These are phyloP conservation scores for Dinoponera quadriceps DNA, from an alignment of 1,140 invertebrate species.

Conservation along the genomic window DNA sequence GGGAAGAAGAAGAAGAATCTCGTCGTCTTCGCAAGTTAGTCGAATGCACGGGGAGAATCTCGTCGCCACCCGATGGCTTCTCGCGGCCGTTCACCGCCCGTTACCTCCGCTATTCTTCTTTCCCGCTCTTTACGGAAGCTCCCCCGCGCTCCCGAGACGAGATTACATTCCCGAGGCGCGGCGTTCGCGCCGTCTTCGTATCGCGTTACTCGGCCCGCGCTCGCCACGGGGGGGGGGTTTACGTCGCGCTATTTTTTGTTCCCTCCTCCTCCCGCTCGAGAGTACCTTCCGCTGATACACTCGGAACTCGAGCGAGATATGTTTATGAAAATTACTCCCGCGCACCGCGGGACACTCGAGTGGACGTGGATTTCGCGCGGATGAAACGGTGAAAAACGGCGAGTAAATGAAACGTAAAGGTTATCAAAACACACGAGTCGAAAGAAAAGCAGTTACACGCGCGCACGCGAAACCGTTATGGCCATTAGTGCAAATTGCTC, in stretches of 20 bases:
- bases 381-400: neutral
- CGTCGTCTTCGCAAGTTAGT: constrained; percentile 30
- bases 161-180: constrained; percentile 53
- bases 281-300: constrained; percentile 29
- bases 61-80: constrained; percentile 55
- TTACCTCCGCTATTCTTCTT: constrained; percentile 53
- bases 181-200: constrained; percentile 26
- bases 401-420: neutral
- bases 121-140: constrained; percentile 39
- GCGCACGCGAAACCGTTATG: neutral
- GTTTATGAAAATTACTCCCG: constrained; percentile 46
- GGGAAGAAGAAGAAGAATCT: constrained; percentile 13
- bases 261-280: constrained; percentile 15
- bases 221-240: constrained; percentile 38
- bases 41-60: constrained; percentile 41
- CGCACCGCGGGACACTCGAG: neutral
- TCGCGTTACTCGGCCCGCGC: constrained; percentile 18
- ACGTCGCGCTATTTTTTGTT: neutral
- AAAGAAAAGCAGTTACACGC: neutral
- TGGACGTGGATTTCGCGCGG: neutral
- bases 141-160: constrained; percentile 32
- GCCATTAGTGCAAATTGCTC: neutral
- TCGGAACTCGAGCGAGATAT: constrained; percentile 27
- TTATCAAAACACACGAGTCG: constrained; percentile 15
- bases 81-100: constrained; percentile 32